Conservation (phyloP, 2,797 vertebrate genomes). For the Monodelphis domestica region DNA sequence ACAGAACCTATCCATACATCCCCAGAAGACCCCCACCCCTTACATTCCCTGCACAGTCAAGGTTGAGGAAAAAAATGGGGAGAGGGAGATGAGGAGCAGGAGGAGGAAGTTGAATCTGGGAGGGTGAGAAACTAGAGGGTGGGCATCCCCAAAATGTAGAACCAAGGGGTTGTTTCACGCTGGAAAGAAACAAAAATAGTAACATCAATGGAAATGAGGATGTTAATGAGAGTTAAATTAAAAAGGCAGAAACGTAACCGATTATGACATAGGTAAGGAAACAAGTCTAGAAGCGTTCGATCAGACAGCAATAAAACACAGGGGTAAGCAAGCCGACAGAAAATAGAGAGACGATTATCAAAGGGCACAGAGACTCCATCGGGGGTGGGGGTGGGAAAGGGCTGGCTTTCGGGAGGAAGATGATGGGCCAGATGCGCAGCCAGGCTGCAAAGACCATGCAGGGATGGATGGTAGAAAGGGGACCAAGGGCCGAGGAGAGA, state of each 20-base stretch:
- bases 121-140: background rate
- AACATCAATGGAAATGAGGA: background rate
- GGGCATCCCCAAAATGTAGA: slow-evolving; percentile 16
- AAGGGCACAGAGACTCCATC: slow-evolving; percentile 51
- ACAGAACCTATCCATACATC: background rate
- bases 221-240: background rate
- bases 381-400: slow-evolving; percentile 60
- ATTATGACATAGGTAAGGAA: background rate
- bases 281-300: background rate
- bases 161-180: background rate
- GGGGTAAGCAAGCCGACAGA: background rate
- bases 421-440: slow-evolving; percentile 54
- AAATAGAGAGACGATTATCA: background rate
- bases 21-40: background rate
- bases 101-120: background rate
- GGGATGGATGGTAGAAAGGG: background rate
- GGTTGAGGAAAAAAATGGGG: background rate
- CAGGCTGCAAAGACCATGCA: background rate
- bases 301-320: slow-evolving; percentile 1
- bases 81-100: slow-evolving; percentile 12
- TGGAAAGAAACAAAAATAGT: slow-evolving; percentile 1
- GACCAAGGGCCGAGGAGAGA: background rate
- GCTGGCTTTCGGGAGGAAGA: slow-evolving; percentile 33
- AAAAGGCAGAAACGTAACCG: background rate
- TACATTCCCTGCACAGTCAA: background rate